These are phyloP conservation scores for Nanorana parkeri DNA, from an alignment of 2,113 vertebrate genomes.

Conservation along the genomic window DNA sequence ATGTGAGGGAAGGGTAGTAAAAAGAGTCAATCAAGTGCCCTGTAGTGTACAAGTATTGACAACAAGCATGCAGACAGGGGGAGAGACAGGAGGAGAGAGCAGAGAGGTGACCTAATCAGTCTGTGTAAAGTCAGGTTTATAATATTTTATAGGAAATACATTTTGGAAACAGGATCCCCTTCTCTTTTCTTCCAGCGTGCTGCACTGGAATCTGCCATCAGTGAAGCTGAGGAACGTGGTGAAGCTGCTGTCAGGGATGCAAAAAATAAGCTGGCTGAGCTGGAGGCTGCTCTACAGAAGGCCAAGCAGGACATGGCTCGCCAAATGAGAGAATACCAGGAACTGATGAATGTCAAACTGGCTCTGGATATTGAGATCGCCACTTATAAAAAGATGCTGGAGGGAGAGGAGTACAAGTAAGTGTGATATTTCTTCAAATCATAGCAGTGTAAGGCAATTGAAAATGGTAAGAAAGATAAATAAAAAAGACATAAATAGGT, in stretches of 20 bases:
- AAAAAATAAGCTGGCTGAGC: constrained; percentile 76
- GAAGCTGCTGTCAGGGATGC: constrained; percentile 84
- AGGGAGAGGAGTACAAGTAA: constrained; percentile 91
- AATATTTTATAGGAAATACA: no score
- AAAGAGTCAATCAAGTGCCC: no score
- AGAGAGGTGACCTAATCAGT: no score
- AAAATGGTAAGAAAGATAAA: no score
- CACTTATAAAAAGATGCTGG: constrained; percentile 95
- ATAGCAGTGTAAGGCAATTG: no score
- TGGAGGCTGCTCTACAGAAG: constrained; percentile 84
- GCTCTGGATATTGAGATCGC: constrained; percentile 90
- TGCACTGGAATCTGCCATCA: constrained; percentile 69
- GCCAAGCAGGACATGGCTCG: constrained; percentile 88
- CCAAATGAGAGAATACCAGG: constrained; percentile 85
- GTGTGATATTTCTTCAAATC: constrained; percentile 11
- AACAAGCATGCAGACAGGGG: no score
- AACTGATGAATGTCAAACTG: no score
- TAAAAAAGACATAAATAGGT: no score
- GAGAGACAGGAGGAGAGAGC: no score
- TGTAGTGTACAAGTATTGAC: no score
- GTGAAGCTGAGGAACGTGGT: constrained; percentile 79
- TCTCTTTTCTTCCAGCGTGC: constrained; percentile 66
- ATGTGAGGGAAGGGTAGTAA: no score
- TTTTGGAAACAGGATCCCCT: neutral
- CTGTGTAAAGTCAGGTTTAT: no score